Base-by-base conservation (phyloP, 2,113 vertebrate species). In the Pionites leucogaster region DNA sequence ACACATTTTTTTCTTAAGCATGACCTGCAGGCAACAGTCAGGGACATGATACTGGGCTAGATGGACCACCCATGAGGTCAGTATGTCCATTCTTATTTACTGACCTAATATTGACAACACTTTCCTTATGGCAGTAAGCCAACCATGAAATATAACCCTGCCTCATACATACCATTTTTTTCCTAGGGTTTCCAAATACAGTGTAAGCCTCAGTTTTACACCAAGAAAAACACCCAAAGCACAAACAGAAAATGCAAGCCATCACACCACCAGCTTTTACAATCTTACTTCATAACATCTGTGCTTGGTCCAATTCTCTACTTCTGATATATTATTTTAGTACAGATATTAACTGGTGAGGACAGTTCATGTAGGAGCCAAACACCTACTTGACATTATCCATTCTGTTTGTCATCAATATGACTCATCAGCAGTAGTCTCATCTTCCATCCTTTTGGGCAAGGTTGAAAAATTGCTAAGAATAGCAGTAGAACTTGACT, bases 381-480 rank as follows among this genome's bases (percentile, higher is more conserved):
- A 94, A 95, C 70, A 84, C 52, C 63, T 89, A 81, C 70, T 85
- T 83, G 91, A 85, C 53, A 95, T 80, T 68, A 91, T 31, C 86
- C 33, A 41, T 79, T 92, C 76, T 93, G 84, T 93, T 93, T 96
- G 64, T 96, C 93, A 95, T 86, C 91, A 91, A 39, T 28, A 19
- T 96, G 91, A 93, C 55, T 92, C 96, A 95, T 50, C 77, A 89
- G 70, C 50, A 88, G 68, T n/a, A 80, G 95, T 92, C 71, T 96
- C 92, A 80, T 78, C 92, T 96, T 96, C 94, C 79, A 84, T 77
- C 59, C 39, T 89, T 91, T 74, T 5, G 2, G 53, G 39, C 39
- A 92, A 92, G 95, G 94, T 67, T 81, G 88, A 95, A 96, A 96
- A 97, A 46, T 29, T 47, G 46, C 96, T 97, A 97, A 97, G 90